Percentiles rank a stretch among this genome's conserved stretches.
These are phyloP conservation scores for Bemisia tabaci DNA, from an alignment of 1,140 invertebrate species.

Conservation along the genomic window DNA sequence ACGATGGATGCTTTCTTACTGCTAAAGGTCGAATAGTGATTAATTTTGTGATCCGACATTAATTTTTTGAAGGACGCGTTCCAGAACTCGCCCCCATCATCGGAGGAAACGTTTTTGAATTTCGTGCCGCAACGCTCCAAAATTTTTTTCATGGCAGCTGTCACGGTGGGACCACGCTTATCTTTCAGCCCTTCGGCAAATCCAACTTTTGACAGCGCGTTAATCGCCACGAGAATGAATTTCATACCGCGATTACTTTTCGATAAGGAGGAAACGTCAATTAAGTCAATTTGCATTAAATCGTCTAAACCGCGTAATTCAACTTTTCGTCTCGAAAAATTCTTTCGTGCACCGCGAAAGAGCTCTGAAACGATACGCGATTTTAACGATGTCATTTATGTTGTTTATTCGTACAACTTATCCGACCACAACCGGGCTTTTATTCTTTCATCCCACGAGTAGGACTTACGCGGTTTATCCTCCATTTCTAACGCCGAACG, in stretches of 20 bases:
- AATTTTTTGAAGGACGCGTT: conserved; percentile 24
- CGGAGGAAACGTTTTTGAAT: conserved; percentile 13
- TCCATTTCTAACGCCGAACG: too few relatives aligned
- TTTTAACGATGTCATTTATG: too few relatives aligned
- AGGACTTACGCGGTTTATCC: too few relatives aligned
- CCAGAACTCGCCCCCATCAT: conserved; percentile 24
- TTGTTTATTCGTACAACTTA: too few relatives aligned
- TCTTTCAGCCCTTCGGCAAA: conserved; percentile 32
- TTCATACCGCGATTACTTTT: conserved; percentile 29
- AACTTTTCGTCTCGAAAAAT: conserved; percentile 14
- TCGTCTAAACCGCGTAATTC: conserved; percentile 14
- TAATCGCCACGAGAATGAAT: conserved; percentile 34
- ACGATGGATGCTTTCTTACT: conserved; percentile 30
- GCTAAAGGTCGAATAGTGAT: conserved; percentile 27
- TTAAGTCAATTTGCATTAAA: conserved; percentile 18
- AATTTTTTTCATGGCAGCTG: conserved; percentile 21
- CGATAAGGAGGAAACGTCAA: conserved; percentile 24
- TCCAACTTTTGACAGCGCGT: conserved; percentile 33
- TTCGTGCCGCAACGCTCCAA: neutral
- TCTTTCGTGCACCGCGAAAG: conserved; percentile 15
- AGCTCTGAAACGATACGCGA: too few relatives aligned
- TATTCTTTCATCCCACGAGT: too few relatives aligned
- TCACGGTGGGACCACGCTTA: conserved; percentile 30
- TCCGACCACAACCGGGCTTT: too few relatives aligned
- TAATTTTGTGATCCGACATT: conserved; percentile 25